Percentiles rank a stretch among this genome's conserved stretches.
Evolutionary conservation across 2,888 invertebrate genomes (phyloP).

Genomic region (Sarcophaga subvicina): DNA sequence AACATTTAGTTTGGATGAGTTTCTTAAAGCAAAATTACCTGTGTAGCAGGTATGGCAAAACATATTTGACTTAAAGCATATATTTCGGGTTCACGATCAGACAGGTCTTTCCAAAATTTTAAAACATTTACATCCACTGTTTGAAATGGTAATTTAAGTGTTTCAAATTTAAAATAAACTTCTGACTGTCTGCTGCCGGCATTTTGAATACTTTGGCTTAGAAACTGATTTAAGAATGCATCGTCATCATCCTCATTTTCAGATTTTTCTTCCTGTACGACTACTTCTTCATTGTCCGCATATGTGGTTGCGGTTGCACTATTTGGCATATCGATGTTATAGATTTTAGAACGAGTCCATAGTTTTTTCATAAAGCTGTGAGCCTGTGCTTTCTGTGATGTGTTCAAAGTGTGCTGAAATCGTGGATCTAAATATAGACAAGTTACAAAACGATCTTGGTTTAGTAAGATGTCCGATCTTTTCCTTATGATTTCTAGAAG

Average conservation of each 20-base stretch:
- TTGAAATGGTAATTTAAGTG: slow-evolving; percentile 43
- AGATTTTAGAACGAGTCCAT: slow-evolving; percentile 46
- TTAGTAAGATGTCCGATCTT: slow-evolving; percentile 6
- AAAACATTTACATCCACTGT: slow-evolving; percentile 50
- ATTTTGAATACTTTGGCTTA: slow-evolving; percentile 23
- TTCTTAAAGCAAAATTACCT: slow-evolving; percentile 23
- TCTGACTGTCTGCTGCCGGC: slow-evolving; percentile 10
- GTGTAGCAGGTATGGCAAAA: slow-evolving; percentile 54
- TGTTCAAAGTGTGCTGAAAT: slow-evolving; percentile 42
- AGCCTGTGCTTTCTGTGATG: slow-evolving; percentile 19
- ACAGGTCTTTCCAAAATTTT: slow-evolving; percentile 29
- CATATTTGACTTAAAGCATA: slow-evolving; percentile 46
- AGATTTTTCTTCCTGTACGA: neutral
- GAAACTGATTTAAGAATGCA: slow-evolving; percentile 55
- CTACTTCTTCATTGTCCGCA: too few species aligned
- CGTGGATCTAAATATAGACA: slow-evolving; percentile 58
- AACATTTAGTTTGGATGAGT: neutral
- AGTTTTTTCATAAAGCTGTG: slow-evolving; percentile 41
- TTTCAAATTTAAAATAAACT: slow-evolving; percentile 30
- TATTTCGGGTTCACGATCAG: slow-evolving; percentile 38
- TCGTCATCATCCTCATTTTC: slow-evolving; percentile 46
- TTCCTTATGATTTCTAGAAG: slow-evolving; percentile 26
- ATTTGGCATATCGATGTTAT: neutral
- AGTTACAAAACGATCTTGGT: neutral
- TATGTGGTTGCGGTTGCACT: neutral